Conservation (phyloP, 1,140 invertebrate species). For the Aleiodes sp. region DNA sequence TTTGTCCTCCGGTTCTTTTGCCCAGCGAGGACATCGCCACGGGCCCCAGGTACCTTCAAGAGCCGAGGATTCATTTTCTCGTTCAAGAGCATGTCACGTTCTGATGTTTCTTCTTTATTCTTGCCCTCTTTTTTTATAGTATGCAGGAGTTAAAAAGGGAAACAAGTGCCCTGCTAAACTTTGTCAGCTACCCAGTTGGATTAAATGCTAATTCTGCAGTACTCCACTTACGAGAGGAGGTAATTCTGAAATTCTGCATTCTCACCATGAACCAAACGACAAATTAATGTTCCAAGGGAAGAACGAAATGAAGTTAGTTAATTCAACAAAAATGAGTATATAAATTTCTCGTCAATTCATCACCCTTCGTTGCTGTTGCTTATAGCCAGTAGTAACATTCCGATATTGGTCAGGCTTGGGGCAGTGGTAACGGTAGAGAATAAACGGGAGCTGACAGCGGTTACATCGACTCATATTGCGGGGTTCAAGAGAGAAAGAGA, state of each 20-base stretch:
- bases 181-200: conserved; percentile 19
- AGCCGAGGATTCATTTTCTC: conserved; percentile 17
- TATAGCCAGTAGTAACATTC: no score
- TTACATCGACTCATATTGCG: not conserved
- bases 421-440: not conserved
- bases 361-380: no score
- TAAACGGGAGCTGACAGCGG: not conserved
- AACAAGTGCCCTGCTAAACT: conserved; percentile 19
- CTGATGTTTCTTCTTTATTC: conserved; percentile 30
- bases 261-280: no score
- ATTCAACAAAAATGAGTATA: no score
- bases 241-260: not conserved
- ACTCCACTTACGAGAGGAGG: not conserved
- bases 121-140: conserved; percentile 33
- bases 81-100: conserved; percentile 6
- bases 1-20: no score
- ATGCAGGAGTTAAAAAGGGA: conserved; percentile 9
- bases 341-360: no score
- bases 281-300: no score
- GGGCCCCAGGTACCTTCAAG: conserved; percentile 12
- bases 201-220: conserved; percentile 49
- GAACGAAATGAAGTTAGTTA: no score
- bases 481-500: not conserved
- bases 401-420: no score
- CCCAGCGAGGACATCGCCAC: conserved; percentile 22